A percentile compares a stretch with the other conserved stretches of the same genome.
These are phyloP conservation scores for Adelognathus sp. DNA, from an alignment of 2,888 invertebrate genomes.

Conservation along the genomic window DNA sequence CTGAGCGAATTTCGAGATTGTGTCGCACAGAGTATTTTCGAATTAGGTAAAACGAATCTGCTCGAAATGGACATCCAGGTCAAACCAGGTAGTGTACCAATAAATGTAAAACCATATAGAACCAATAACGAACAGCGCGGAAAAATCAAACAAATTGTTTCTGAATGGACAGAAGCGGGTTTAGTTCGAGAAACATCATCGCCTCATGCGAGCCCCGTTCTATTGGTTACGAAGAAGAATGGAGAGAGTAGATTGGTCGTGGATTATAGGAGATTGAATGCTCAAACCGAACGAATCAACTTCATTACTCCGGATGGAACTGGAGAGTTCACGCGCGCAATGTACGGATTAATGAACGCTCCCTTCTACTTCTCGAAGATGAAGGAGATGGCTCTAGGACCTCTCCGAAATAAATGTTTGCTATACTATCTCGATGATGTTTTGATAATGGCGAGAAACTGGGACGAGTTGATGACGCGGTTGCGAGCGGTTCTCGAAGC, in stretches of 20 bases:
- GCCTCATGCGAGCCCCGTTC: slow-evolving; percentile 30
- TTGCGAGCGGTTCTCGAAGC: slow-evolving; percentile 61
- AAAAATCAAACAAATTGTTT: slow-evolving; percentile 44
- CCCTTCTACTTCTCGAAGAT: slow-evolving; percentile 58
- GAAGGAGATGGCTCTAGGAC: slow-evolving; percentile 3
- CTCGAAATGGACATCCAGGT: background rate
- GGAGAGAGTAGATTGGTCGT: background rate
- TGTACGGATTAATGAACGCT: slow-evolving; percentile 67
- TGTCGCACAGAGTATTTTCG: background rate
- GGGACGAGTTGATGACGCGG: slow-evolving; percentile 62
- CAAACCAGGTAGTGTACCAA: slow-evolving; percentile 17
- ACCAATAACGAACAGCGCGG: slow-evolving; percentile 27
- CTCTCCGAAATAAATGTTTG: background rate
- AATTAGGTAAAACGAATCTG: background rate
- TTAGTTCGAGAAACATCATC: slow-evolving; percentile 34
- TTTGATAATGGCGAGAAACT: slow-evolving; percentile 61
- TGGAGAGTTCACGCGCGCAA: slow-evolving; percentile 55
- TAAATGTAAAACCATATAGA: slow-evolving; percentile 36
- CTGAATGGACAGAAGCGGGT: slow-evolving; percentile 44
- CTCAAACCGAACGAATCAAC: slow-evolving; percentile 22
- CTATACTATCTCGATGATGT: slow-evolving; percentile 72
- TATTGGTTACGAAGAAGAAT: slow-evolving; percentile 25
- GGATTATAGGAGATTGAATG: slow-evolving; percentile 9
- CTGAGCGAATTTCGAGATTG: background rate
- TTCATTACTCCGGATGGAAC: background rate